Conservation (phyloP, 2,888 invertebrate genomes). For the Gisinianus flammeolus region DNA sequence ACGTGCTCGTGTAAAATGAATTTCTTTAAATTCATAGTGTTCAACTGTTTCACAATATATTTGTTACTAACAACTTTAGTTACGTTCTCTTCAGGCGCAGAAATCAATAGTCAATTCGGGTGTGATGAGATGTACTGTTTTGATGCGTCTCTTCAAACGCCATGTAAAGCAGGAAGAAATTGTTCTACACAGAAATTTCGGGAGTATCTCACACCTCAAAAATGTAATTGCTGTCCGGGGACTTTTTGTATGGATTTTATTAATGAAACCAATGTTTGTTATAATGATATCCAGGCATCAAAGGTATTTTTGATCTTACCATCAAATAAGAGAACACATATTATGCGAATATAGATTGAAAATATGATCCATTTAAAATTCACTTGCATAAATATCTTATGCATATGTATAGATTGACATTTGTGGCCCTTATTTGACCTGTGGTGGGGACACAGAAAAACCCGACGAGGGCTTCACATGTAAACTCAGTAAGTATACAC, state of each 20-base stretch:
- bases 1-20: no score
- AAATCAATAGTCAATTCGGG: not conserved
- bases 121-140: conserved; percentile 24
- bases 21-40: no score
- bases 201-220: conserved; percentile 50
- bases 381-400: not conserved
- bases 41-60: no score
- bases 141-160: not conserved
- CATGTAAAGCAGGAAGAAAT: conserved; percentile 34
- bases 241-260: conserved; percentile 54
- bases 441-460: conserved; percentile 11
- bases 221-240: conserved; percentile 54
- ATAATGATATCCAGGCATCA: conserved; percentile 27
- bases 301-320: no score
- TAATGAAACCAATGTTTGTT: conserved; percentile 48
- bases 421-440: conserved; percentile 55
- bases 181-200: conserved; percentile 52
- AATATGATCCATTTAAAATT: not conserved
- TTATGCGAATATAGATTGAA: not conserved
- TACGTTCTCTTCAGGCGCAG: no score
- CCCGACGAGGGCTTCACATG: conserved; percentile 36
- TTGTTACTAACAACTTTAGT: no score
- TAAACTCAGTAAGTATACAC: conserved; percentile 41
- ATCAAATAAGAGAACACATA: no score
- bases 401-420: conserved; percentile 38